Base-by-base conservation (phyloP, 2,888 invertebrate species). In the Polydesmus complanatus region DNA sequence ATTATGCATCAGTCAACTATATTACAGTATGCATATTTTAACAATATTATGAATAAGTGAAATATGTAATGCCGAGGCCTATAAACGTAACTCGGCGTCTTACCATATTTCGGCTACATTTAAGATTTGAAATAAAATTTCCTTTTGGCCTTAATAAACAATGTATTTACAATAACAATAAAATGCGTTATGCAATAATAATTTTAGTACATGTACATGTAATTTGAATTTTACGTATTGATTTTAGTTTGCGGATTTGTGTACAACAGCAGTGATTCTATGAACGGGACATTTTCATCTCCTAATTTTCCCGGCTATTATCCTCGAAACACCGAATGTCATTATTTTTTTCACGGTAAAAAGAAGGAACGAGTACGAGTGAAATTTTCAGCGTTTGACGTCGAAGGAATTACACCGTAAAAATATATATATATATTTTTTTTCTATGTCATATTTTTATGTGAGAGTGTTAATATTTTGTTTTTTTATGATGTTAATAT, bases 391-490 rank as follows among this genome's bases (percentile, higher is more conserved):
- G 88, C 86, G 75, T 94, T 94, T 72, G 92, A 94, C 73, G 88
- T 96, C 52, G 95, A 96, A 75, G 96, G 95, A 65, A 87, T 94
- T 62, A 78, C 84, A 68, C 93, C 92, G 94, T 95, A 80, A 84
- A 87, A 82, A 57, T 52, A 57, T n/a, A n/a, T 18, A 18, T 21
- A 19, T 57, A 8, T 11, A 19, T 21, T 19, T 19, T 57, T 22
- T 11, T 14, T n/a, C n/a, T n/a, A n/a, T n/a, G n/a, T n/a, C n/a
- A 37, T 37, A 37, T 37, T 37, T 5, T 37, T 37, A 37, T 37
- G 49, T 57, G 21, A 57, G 3, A 57, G 5, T 52, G 5, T 5
- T 57, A 22, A 14, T 5, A 5, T 57, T 49, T 25, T n/a, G 5
- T 57, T 11, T 52, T 21, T 21, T 52, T 11, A n/a, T 52, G 48